phyloP scores from a whole-genome alignment of 2,113 vertebrate genomes.

The Cyprinodon tularosa region DNA sequence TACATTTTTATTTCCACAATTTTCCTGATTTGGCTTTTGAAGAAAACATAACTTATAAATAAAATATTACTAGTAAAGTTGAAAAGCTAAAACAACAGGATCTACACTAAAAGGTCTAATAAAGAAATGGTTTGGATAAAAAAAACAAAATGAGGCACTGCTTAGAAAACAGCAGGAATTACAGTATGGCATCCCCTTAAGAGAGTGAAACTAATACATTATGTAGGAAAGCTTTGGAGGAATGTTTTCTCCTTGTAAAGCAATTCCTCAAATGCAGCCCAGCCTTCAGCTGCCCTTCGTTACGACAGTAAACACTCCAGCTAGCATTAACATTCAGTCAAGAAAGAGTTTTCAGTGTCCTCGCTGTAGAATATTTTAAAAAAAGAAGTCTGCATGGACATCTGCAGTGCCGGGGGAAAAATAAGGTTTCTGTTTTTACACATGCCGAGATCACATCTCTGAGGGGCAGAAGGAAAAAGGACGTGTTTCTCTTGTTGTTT shows the following conservation, averaged over 20 bases:
- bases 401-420: slow-evolving; percentile 22
- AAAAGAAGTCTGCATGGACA: slow-evolving; percentile 2
- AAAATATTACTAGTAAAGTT: neutral
- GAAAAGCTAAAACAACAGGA: neutral
- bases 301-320: slow-evolving; percentile 22
- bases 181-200: neutral
- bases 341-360: neutral
- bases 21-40: neutral
- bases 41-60: neutral
- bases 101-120: neutral
- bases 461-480: slow-evolving; percentile 7
- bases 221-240: neutral
- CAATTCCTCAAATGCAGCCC: neutral
- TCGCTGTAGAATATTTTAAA: slow-evolving; percentile 46
- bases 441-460: slow-evolving; percentile 25
- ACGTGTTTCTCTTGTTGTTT: slow-evolving; percentile 4
- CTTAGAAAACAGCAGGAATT: neutral
- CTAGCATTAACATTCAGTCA: slow-evolving; percentile 35
- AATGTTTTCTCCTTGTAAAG: neutral
- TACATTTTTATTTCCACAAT: neutral
- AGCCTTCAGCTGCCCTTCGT: slow-evolving; percentile 2
- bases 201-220: neutral
- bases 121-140: neutral
- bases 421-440: slow-evolving; percentile 33
- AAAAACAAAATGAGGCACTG: neutral